Evolutionary conservation across 1,140 invertebrate genomes (phyloP), one percentile per base, ranked within the genome.

Genomic region (Diprion similis): DNA sequence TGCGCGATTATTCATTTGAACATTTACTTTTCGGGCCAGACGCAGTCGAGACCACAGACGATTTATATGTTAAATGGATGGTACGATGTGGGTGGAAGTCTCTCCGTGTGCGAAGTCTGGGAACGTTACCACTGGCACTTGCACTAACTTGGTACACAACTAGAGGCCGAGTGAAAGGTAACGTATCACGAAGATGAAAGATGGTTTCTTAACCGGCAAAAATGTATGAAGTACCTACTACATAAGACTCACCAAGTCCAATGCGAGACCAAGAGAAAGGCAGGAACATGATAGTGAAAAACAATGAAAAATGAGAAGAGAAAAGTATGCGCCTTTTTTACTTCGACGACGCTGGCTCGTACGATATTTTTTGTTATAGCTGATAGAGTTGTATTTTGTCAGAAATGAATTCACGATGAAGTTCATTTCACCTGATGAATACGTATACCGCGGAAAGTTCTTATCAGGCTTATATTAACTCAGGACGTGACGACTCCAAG

Each of bases 11-110:
- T 37, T 37, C 24, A 37, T 37, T 37, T 37, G 24, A 37, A 37
- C 2, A 37, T 37, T 37, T 37, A 37, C 24, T 37, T 37, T 37
- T 37, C 24, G 24, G 24, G 24, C 24, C 24, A 37, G 24, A 37
- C 24, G 24, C 24, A 37, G 51, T 9, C 11, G n/a, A 17, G 11
- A 59, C n/a, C 51, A 4, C 7, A 59, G n/a, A 59, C 51, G 51
- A 59, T 59, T 59, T 59, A 59, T 59, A 59, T 59, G 51, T 59
- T 59, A 59, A 59, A 17, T 59, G 51, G n/a, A 37, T 37, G 51
- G 51, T 15, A 37, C 24, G 24, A 37, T 37, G 24, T 37, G 24
- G 24, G 11, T 59, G 51, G n/a, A 59, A 59, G 51, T 9, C 11
- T 59, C 2, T 37, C 24, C 24, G 51, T 59, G 51, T 59, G 24